Percentiles rank a stretch among this genome's conserved stretches.
Evolutionary conservation across 2,797 vertebrate genomes (phyloP).

Genomic region (Enteromius unitaeniatus): DNA sequence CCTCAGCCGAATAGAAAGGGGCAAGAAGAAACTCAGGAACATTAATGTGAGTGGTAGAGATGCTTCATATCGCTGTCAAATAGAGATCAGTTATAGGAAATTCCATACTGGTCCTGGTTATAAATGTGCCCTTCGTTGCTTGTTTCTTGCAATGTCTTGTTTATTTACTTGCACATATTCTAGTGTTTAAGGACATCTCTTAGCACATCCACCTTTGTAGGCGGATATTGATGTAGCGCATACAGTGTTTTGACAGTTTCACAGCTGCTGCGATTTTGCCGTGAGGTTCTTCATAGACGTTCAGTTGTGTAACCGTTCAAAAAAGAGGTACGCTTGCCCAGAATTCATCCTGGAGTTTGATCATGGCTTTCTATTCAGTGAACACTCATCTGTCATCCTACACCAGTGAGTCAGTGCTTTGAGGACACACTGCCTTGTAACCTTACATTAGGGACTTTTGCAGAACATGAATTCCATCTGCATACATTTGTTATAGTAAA

Average conservation of each 20-base stretch:
- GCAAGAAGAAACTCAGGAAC: conserved; percentile 76
- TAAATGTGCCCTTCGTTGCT: not conserved
- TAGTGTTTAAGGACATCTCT: conserved; percentile 40
- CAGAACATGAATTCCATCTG: conserved; percentile 38
- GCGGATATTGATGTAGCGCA: conserved; percentile 48
- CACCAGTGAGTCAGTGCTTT: conserved; percentile 57
- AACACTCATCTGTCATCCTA: conserved; percentile 54
- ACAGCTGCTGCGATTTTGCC: conserved; percentile 37
- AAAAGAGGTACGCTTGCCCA: conserved; percentile 26
- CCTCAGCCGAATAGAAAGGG: conserved; percentile 75
- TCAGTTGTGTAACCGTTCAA: conserved; percentile 41
- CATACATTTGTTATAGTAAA: conserved; percentile 49
- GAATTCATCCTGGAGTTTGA: conserved; percentile 45
- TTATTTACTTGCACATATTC: conserved; percentile 21
- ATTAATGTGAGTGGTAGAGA: conserved; percentile 79
- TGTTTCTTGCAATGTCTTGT: conserved; percentile 7
- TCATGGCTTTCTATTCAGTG: conserved; percentile 32
- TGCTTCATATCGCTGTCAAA: not conserved
- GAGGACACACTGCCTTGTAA: conserved; percentile 41
- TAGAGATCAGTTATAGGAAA: not conserved
- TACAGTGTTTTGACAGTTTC: conserved; percentile 39
- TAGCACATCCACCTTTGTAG: conserved; percentile 40
- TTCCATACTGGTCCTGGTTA: not conserved
- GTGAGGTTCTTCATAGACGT: conserved; percentile 37
- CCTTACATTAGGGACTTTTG: conserved; percentile 47